Evolutionary conservation across 1,140 invertebrate species (phyloP).

Genomic region (Drosophila watanabei): DNA sequence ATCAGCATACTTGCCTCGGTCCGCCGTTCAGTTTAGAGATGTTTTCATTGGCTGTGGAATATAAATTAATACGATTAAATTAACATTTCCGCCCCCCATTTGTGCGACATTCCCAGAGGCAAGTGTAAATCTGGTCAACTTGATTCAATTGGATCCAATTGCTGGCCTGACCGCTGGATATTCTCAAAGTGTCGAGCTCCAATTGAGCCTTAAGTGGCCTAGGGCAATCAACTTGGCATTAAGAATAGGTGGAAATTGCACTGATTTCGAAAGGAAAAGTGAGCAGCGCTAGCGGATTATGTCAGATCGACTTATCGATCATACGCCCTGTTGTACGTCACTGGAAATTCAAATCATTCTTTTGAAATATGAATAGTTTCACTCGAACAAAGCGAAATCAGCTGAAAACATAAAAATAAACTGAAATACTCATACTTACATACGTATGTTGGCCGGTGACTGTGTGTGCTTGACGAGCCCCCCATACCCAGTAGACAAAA

Average conservation of each 20-base stretch:
- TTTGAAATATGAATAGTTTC: neutral
- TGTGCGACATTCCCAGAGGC: slow-evolving; percentile 24
- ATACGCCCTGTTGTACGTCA: slow-evolving; percentile 26
- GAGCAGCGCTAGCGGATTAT: neutral
- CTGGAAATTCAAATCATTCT: slow-evolving; percentile 3
- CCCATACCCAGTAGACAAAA: no score
- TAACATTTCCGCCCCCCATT: slow-evolving; percentile 62
- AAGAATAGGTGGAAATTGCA: slow-evolving; percentile 6
- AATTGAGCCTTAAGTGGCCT: slow-evolving; percentile 44
- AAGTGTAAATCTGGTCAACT: slow-evolving; percentile 33
- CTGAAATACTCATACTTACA: neutral
- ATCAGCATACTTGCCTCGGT: slow-evolving; percentile 10
- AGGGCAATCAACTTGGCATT: slow-evolving; percentile 46
- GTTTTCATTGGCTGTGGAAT: slow-evolving; percentile 36
- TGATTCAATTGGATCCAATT: slow-evolving; percentile 66
- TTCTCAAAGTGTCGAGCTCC: slow-evolving; percentile 29
- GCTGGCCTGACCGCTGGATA: neutral
- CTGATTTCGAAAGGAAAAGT: slow-evolving; percentile 32
- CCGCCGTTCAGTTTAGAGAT: slow-evolving; percentile 27
- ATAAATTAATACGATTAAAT: slow-evolving; percentile 72
- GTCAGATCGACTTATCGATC: slow-evolving; percentile 23
- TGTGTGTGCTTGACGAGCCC: slow-evolving; percentile 50
- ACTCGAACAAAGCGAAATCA: neutral
- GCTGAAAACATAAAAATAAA: slow-evolving; percentile 36
- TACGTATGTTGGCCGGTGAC: neutral